phyloP scores from a whole-genome alignment of 2,888 invertebrate genomes.

The Sialis lutaria region DNA sequence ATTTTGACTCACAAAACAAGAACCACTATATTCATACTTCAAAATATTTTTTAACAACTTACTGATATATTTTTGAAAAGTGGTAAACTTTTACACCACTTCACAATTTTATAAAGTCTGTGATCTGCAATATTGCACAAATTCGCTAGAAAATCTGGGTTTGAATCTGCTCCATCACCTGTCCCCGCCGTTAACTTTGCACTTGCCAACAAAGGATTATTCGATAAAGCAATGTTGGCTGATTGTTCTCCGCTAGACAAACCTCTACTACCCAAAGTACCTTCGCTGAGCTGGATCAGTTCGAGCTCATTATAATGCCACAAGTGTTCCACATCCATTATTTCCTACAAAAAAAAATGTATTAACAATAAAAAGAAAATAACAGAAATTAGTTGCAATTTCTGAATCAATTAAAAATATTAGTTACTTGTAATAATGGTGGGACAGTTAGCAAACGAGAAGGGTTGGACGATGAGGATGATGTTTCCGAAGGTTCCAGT shows the following conservation, averaged over 20 bases:
- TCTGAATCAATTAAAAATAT: not conserved
- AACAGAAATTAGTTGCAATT: not conserved
- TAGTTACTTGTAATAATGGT: constrained; percentile 44
- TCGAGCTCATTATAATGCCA: constrained; percentile 89
- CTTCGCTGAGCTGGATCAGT: constrained; percentile 34
- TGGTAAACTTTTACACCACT: constrained; percentile 95
- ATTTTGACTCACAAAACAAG: no score
- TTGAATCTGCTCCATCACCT: constrained; percentile 33
- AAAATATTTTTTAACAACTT: constrained; percentile 18
- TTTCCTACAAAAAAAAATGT: constrained; percentile 43
- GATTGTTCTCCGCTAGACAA: constrained; percentile 22
- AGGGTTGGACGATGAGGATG: constrained; percentile 20
- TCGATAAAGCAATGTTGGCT: constrained; percentile 24
- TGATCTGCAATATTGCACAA: constrained; percentile 91
- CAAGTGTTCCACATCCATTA: constrained; percentile 89
- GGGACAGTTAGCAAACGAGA: constrained; percentile 29
- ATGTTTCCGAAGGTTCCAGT: constrained; percentile 30
- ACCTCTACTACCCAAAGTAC: constrained; percentile 16
- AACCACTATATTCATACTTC: not conserved
- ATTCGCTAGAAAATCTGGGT: constrained; percentile 74
- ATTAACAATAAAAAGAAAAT: not conserved
- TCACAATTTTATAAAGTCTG: constrained; percentile 89
- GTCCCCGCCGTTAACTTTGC: constrained; percentile 29
- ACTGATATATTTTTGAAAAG: constrained; percentile 92
- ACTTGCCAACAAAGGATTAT: constrained; percentile 36